A percentile compares a stretch with the other conserved stretches of the same genome.
phyloP scores from a whole-genome alignment of 2,113 vertebrate species.

The Myodes glareolus region DNA sequence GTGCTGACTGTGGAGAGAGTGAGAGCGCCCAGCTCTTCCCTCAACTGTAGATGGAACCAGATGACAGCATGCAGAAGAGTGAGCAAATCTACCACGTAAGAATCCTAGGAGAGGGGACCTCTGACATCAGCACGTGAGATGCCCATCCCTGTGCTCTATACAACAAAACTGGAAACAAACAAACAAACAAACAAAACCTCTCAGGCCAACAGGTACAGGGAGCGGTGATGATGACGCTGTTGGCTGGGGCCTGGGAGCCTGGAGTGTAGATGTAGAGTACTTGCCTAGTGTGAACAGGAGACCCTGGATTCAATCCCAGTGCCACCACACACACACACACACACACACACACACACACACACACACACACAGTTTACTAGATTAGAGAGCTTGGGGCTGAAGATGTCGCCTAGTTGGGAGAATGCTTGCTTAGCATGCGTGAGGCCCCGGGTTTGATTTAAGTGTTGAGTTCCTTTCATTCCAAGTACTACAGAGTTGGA shows the following conservation, averaged over 20 bases:
- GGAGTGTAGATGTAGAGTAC: too few relatives aligned
- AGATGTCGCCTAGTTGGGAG: background rate
- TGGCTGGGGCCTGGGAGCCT: background rate
- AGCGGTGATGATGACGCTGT: too few relatives aligned
- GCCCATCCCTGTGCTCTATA: background rate
- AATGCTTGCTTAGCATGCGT: too few relatives aligned
- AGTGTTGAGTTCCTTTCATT: too few relatives aligned
- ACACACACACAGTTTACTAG: background rate
- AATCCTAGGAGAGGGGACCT: background rate
- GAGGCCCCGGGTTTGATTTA: background rate
- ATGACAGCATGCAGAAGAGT: accelerated
- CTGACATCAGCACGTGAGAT: background rate
- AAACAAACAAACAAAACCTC: too few relatives aligned
- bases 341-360: too few relatives aligned
- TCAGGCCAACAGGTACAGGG: background rate
- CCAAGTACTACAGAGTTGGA: too few relatives aligned
- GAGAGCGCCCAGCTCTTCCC: background rate
- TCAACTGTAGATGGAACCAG: background rate
- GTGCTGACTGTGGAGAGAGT: accelerated
- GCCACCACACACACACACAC: background rate
- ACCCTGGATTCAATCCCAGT: background rate
- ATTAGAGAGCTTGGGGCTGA: background rate
- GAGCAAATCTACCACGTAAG: background rate
- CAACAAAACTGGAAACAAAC: background rate
- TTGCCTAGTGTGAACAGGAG: background rate